phyloP scores from a whole-genome alignment of 2,888 invertebrate species.

The Anaspis maculata region DNA sequence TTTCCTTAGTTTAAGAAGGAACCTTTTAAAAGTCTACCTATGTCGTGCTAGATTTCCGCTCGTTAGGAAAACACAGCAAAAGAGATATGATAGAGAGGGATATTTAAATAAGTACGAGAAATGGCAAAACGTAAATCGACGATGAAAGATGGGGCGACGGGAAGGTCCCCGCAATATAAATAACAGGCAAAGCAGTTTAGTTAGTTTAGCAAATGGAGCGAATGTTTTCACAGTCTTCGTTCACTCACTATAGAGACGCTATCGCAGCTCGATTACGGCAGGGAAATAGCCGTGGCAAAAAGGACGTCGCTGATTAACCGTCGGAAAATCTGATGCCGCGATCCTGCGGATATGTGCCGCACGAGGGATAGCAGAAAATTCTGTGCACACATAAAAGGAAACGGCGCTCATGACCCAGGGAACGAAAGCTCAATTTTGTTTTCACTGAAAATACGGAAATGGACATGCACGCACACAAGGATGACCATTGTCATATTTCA shows the following conservation, averaged over 20 bases:
- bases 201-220: conserved; percentile 48
- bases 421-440: conserved; percentile 6
- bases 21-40: no score
- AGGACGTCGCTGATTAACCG: background rate
- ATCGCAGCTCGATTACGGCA: conserved; percentile 32
- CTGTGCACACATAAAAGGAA: no score
- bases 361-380: no score
- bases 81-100: conserved; percentile 17
- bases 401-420: no score
- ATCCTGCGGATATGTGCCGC: background rate
- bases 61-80: no score
- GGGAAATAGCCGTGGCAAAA: conserved; percentile 12
- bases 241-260: conserved; percentile 19
- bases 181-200: conserved; percentile 45
- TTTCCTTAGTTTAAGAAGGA: no score
- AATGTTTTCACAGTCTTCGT: conserved; percentile 42
- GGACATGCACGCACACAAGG: conserved; percentile 8
- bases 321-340: background rate
- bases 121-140: no score
- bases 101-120: conserved; percentile 32
- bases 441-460: conserved; percentile 8
- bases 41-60: no score
- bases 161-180: conserved; percentile 39
- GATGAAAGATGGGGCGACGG: conserved; percentile 19
- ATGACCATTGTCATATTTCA: no score